phyloP scores from a whole-genome alignment of 1,140 invertebrate genomes.

The Drepana arcuata region DNA sequence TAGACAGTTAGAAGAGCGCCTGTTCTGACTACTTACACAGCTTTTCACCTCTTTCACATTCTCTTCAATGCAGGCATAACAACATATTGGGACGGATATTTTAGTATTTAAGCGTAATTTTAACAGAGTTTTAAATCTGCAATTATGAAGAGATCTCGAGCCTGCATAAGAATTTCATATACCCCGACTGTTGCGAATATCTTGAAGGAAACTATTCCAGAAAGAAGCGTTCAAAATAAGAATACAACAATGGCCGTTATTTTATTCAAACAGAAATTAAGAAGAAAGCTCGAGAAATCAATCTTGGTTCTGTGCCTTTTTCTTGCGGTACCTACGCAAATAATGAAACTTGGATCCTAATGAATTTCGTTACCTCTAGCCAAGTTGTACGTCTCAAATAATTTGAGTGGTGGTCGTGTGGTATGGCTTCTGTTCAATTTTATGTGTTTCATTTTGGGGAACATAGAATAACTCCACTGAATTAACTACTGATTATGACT shows the following conservation, averaged over 20 bases:
- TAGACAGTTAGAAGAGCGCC: too few relatives aligned
- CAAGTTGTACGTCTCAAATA: slow-evolving; percentile 26
- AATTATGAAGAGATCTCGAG: neutral
- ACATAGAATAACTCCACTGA: slow-evolving; percentile 42
- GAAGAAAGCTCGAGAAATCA: slow-evolving; percentile 29
- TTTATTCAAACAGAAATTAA: slow-evolving; percentile 24
- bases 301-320: slow-evolving; percentile 39
- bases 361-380: slow-evolving; percentile 41
- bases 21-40: too few relatives aligned
- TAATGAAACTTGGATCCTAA: slow-evolving; percentile 46
- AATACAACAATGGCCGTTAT: too few relatives aligned
- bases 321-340: slow-evolving; percentile 26
- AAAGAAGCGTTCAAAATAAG: too few relatives aligned
- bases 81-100: too few relatives aligned
- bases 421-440: slow-evolving; percentile 40
- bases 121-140: slow-evolving; percentile 2
- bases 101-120: neutral
- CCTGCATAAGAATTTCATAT: neutral
- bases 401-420: slow-evolving; percentile 26
- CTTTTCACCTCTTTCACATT: too few relatives aligned
- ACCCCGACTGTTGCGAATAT: slow-evolving; percentile 7
- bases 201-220: too few relatives aligned
- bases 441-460: slow-evolving; percentile 50
- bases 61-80: too few relatives aligned
- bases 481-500: too few relatives aligned